These are phyloP conservation scores for Drosophila robusta DNA, from an alignment of 2,888 invertebrate genomes.

Conservation along the genomic window DNA sequence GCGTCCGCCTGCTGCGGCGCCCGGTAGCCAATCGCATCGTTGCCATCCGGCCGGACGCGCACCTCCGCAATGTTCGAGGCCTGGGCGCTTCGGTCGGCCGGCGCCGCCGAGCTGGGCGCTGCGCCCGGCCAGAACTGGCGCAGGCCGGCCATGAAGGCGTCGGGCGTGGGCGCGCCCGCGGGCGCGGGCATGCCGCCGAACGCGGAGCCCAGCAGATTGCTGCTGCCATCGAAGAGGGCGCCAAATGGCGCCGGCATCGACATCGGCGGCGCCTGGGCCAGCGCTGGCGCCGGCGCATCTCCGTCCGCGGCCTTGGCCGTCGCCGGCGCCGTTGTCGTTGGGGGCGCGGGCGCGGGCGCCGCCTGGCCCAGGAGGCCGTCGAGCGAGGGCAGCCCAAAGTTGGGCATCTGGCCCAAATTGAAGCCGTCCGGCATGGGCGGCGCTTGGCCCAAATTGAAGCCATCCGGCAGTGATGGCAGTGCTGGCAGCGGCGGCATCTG, in stretches of 20 bases:
- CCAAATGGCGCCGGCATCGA: neutral
- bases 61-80: conserved; percentile 80
- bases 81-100: conserved; percentile 25
- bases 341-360: neutral
- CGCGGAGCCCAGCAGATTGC: conserved; percentile 45
- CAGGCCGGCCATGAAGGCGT: conserved; percentile 40
- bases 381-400: conserved; percentile 13
- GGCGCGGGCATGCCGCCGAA: conserved; percentile 8
- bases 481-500: conserved; percentile 20
- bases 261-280: neutral
- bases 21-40: conserved; percentile 9
- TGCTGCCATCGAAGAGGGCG: conserved; percentile 45
- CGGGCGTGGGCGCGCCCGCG: conserved; percentile 14
- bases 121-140: conserved; percentile 46
- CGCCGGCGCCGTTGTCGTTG: conserved; percentile 17
- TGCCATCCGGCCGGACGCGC: conserved; percentile 67
- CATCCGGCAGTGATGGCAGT: conserved; percentile 22
- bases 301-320: neutral
- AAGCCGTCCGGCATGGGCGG: conserved; percentile 30
- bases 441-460: conserved; percentile 30
- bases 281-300: neutral
- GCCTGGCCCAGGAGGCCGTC: conserved; percentile 48
- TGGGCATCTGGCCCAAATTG: conserved; percentile 30
- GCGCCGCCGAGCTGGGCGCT: neutral
- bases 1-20: conserved; percentile 39